Percentiles rank a stretch among this genome's conserved stretches.
These are phyloP conservation scores for Hippocampus barbouri DNA, from an alignment of 2,113 vertebrate genomes.

Conservation along the genomic window DNA sequence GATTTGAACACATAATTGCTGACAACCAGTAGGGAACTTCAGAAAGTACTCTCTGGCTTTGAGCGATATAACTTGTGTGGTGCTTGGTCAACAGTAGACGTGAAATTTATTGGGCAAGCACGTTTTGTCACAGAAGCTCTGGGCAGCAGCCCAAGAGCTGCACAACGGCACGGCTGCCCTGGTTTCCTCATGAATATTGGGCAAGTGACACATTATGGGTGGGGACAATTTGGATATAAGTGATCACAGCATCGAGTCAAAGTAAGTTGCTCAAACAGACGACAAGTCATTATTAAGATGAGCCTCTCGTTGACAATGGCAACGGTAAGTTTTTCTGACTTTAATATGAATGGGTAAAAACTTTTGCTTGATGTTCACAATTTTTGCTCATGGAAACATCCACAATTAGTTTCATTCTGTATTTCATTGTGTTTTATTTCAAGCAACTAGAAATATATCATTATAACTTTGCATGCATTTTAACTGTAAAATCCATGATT, in stretches of 20 bases:
- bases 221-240: slow-evolving; percentile 42
- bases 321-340: slow-evolving; percentile 28
- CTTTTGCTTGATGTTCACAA: not conserved
- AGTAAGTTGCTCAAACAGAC: slow-evolving; percentile 1
- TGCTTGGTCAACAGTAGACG: not conserved
- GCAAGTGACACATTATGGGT: slow-evolving; percentile 21
- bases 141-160: not conserved
- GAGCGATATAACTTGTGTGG: not conserved
- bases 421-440: not conserved
- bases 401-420: not conserved
- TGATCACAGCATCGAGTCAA: not conserved
- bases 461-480: not conserved
- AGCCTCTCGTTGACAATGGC: not conserved
- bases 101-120: not conserved
- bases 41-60: not conserved
- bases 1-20: not conserved
- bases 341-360: not conserved
- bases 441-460: not conserved
- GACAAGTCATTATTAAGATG: not conserved
- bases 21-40: not conserved
- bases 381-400: not conserved
- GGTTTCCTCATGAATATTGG: slow-evolving; percentile 41
- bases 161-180: not conserved
- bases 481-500: not conserved
- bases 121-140: not conserved